These are phyloP conservation scores for Euzetes globulus DNA, from an alignment of 2,888 invertebrate species.

Conservation along the genomic window DNA sequence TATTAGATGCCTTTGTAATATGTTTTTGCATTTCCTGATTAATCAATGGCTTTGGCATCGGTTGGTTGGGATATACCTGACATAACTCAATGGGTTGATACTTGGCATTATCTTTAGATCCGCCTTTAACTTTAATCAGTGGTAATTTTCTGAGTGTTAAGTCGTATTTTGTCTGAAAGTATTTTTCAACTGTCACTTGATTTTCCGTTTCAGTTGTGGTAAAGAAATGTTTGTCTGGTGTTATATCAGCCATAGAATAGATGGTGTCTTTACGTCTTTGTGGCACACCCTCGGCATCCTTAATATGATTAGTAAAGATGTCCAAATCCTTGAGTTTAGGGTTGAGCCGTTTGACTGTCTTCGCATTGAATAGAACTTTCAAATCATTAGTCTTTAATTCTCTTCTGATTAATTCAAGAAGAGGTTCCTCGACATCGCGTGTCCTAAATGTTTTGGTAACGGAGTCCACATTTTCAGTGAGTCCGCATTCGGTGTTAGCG, in stretches of 20 bases:
- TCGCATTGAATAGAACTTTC: too few relatives aligned
- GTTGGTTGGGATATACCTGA: neutral
- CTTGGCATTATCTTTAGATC: neutral
- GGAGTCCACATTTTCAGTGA: neutral
- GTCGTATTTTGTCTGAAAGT: neutral
- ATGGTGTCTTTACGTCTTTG: neutral
- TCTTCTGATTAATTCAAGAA: too few relatives aligned
- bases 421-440: neutral
- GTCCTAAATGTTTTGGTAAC: neutral
- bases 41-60: neutral
- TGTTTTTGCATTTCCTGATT: neutral
- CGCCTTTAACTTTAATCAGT: neutral
- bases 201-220: neutral
- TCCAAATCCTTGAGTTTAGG: neutral
- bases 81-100: neutral
- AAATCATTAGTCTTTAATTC: neutral
- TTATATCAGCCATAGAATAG: neutral
- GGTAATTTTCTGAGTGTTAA: neutral
- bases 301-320: neutral
- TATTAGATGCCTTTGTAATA: neutral
- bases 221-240: neutral
- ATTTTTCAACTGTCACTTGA: neutral
- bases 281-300: neutral
- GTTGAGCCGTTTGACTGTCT: neutral
- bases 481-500: neutral